phyloP scores from a whole-genome alignment of 2,888 invertebrate species.

The Acanthosepion lycidas region DNA sequence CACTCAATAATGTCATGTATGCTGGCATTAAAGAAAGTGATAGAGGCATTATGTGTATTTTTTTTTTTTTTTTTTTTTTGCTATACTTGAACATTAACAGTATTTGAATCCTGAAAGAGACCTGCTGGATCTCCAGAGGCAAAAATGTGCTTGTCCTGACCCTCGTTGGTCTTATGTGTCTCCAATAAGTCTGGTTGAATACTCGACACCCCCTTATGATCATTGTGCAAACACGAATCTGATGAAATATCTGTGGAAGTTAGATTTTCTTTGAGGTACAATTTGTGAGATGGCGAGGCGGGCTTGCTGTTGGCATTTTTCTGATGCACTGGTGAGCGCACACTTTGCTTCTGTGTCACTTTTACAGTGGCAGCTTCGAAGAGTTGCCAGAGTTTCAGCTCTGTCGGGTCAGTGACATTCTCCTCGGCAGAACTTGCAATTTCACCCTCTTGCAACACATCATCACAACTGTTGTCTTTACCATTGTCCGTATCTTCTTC shows the following conservation, averaged over 20 bases:
- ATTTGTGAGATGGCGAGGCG: neutral
- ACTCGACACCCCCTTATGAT: neutral
- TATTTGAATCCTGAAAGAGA: conserved; percentile 33
- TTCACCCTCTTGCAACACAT: neutral
- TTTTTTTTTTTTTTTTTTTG: neutral
- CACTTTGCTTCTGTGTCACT: conserved; percentile 25
- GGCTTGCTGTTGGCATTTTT: neutral
- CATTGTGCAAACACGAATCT: neutral
- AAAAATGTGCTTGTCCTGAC: neutral
- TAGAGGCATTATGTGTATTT: neutral
- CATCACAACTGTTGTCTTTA: neutral
- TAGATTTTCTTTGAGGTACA: neutral
- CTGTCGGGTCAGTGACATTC: conserved; percentile 4
- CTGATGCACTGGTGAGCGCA: neutral
- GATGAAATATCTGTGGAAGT: neutral
- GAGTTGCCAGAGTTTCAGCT: conserved; percentile 39
- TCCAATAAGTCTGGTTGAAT: conserved; percentile 37
- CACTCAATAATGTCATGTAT: neutral
- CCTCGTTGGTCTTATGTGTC: neutral
- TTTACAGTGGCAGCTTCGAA: neutral
- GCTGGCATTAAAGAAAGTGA: neutral
- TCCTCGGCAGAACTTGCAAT: neutral
- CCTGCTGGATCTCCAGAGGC: conserved; percentile 13
- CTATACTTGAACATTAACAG: conserved; percentile 39
- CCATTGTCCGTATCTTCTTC: neutral